Evolutionary conservation across 2,797 vertebrate genomes (phyloP).

Genomic region (Luscinia luscinia): DNA sequence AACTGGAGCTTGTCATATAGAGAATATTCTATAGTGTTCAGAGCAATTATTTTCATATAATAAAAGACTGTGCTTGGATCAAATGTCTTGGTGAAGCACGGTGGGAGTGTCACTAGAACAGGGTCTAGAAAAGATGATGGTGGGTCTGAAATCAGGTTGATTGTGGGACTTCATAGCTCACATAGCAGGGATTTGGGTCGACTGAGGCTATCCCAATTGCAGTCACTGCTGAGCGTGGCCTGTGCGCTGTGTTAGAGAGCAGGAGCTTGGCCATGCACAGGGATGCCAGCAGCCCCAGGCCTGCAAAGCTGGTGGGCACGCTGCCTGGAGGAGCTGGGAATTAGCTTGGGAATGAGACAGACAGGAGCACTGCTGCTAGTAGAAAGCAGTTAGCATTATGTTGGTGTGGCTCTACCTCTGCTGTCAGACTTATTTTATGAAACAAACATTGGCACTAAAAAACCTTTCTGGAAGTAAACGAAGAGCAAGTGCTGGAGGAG

Average conservation of each 20-base stretch:
- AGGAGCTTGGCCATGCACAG: not conserved
- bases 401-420: constrained; percentile 49
- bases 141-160: not conserved
- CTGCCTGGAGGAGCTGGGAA: not conserved
- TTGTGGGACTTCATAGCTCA: not conserved
- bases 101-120: not conserved
- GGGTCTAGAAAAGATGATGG: not conserved
- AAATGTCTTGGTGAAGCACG: not conserved
- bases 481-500: not conserved
- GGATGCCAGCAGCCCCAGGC: not conserved
- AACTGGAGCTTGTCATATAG: constrained; percentile 16
- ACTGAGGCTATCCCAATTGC: fast-evolving
- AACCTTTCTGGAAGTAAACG: not conserved
- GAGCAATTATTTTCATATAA: constrained; percentile 29
- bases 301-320: not conserved
- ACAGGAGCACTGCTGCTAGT: constrained; percentile 33
- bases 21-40: not conserved
- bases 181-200: not conserved
- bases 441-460: not conserved
- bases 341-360: not conserved
- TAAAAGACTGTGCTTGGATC: constrained; percentile 17
- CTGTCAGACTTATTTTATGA: not conserved
- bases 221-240: not conserved
- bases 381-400: constrained; percentile 40
- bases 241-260: not conserved